Conservation (phyloP, 2,113 vertebrate genomes). For the Heterochromis multidens region DNA sequence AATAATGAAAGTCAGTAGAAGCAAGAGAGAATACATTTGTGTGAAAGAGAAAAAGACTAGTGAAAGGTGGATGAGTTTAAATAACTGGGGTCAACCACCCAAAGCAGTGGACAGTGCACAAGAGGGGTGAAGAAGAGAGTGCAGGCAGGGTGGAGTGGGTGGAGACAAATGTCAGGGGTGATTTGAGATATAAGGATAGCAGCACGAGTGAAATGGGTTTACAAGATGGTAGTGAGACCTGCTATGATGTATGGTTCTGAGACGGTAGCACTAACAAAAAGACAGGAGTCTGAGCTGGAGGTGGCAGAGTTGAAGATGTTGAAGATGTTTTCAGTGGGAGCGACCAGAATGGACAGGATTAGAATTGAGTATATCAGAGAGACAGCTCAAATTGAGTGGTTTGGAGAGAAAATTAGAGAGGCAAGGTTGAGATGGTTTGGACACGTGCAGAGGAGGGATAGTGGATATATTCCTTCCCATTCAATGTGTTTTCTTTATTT, state of each 20-base stretch:
- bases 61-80: no score
- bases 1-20: no score
- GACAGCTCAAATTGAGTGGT: neutral
- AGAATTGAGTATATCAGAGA: neutral
- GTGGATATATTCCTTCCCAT: neutral
- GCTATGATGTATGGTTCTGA: neutral
- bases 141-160: no score
- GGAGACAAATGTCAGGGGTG: no score
- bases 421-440: neutral
- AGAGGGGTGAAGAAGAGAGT: no score
- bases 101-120: no score
- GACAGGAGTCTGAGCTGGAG: neutral
- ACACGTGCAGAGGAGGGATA: neutral
- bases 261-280: neutral
- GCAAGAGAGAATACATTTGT: no score
- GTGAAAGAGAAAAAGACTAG: no score
- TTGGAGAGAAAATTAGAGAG: neutral
- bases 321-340: neutral
- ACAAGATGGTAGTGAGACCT: neutral
- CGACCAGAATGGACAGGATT: neutral
- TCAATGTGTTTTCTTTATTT: no score
- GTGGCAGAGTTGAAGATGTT: neutral
- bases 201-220: no score
- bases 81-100: no score
- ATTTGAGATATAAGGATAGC: no score